These are phyloP conservation scores for Herminia tarsipennalis DNA, from an alignment of 2,888 invertebrate genomes.

Conservation along the genomic window DNA sequence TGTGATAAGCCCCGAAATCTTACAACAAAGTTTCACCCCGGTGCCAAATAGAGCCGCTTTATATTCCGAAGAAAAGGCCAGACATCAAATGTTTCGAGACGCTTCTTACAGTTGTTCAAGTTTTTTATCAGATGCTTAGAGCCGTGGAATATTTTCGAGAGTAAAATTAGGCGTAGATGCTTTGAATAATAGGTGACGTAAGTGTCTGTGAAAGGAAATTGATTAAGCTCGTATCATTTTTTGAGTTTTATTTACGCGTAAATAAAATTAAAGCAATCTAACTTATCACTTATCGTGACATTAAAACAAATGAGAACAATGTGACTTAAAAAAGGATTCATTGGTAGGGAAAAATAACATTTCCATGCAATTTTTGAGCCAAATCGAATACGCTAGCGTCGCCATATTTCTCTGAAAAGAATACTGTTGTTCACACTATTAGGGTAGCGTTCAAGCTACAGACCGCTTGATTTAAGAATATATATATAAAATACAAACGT, in stretches of 20 bases:
- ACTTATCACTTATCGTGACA: too few species aligned
- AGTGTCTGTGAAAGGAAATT: neutral
- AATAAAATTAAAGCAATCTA: too few species aligned
- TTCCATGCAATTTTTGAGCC: too few species aligned
- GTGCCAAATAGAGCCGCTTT: constrained; percentile 30
- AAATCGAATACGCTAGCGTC: too few species aligned
- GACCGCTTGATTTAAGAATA: constrained; percentile 7
- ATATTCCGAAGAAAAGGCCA: constrained; percentile 39
- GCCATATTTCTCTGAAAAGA: too few species aligned
- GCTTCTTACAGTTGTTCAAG: constrained; percentile 28
- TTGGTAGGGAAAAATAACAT: too few species aligned
- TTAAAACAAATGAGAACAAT: too few species aligned
- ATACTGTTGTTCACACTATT: too few species aligned
- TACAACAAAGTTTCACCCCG: constrained; percentile 37
- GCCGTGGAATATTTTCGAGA: constrained; percentile 1
- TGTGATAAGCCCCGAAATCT: constrained; percentile 42
- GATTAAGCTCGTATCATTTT: neutral
- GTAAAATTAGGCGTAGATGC: neutral
- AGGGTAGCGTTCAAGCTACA: too few species aligned
- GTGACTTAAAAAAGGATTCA: too few species aligned
- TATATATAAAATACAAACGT: constrained; percentile 14
- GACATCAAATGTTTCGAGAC: constrained; percentile 37
- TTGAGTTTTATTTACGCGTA: too few species aligned
- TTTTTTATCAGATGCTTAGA: constrained; percentile 19
- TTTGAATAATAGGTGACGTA: neutral